Percentiles rank a stretch among this genome's conserved stretches.
These are phyloP conservation scores for Hypomecis atomaria DNA, from an alignment of 2,888 invertebrate species.

Conservation along the genomic window DNA sequence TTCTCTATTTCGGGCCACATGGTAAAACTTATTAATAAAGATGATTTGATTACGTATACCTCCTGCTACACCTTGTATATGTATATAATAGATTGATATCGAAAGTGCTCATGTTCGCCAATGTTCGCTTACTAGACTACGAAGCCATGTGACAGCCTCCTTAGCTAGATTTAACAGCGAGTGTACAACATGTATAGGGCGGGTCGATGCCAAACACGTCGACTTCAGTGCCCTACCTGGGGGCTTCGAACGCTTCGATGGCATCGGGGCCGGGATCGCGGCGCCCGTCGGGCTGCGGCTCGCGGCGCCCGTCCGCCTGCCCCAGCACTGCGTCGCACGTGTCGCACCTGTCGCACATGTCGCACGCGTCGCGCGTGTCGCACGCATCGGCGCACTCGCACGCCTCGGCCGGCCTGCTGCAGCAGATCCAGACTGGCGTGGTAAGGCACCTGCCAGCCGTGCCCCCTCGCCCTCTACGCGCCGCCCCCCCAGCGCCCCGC, in stretches of 20 bases:
- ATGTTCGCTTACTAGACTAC: neutral
- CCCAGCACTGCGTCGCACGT: constrained; percentile 86
- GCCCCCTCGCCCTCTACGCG: constrained; percentile 85
- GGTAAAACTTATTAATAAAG: too few species aligned
- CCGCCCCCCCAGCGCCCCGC: constrained; percentile 82
- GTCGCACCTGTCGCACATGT: constrained; percentile 21
- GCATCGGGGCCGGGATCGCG: constrained; percentile 87
- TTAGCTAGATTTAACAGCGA: constrained; percentile 21
- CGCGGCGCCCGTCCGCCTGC: constrained; percentile 88
- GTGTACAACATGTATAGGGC: constrained; percentile 83
- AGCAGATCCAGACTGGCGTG: constrained; percentile 96
- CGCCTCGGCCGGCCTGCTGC: constrained; percentile 89
- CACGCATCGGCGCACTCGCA: constrained; percentile 83
- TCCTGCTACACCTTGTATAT: too few species aligned
- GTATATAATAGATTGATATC: neutral
- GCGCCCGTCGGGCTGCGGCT: constrained; percentile 87
- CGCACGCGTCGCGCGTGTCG: constrained; percentile 86
- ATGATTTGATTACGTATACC: too few species aligned
- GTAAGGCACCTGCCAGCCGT: constrained; percentile 92
- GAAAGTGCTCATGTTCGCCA: neutral
- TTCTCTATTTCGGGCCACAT: too few species aligned
- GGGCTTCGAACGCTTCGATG: constrained; percentile 83
- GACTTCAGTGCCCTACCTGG: constrained; percentile 93
- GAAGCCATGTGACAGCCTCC: neutral
- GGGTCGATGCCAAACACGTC: constrained; percentile 96